A percentile compares a stretch with the other conserved stretches of the same genome.
phyloP scores from a whole-genome alignment of 2,113 vertebrate species.

The Serilophus lunatus region DNA sequence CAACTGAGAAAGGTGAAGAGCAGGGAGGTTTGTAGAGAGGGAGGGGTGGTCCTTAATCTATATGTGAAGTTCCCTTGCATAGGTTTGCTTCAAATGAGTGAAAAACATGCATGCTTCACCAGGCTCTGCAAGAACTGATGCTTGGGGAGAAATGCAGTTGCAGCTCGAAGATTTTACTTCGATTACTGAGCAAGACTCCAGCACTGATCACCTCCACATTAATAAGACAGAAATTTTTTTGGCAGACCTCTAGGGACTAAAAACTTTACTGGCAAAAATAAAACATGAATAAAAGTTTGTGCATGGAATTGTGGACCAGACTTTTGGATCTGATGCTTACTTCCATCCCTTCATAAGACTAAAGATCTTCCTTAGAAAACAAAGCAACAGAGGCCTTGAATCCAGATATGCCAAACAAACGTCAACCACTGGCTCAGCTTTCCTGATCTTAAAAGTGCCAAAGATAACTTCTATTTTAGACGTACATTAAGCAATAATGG shows the following conservation, averaged over 20 bases:
- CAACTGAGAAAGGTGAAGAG: background rate
- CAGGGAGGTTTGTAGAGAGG: background rate
- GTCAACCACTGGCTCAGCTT: background rate
- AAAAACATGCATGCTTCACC: background rate
- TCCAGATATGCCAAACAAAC: background rate
- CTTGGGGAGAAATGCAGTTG: background rate
- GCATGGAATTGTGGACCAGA: background rate
- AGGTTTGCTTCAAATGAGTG: background rate
- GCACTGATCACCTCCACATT: background rate
- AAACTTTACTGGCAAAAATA: background rate
- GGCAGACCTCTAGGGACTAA: background rate
- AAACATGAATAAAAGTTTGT: background rate
- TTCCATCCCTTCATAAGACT: fast-evolving
- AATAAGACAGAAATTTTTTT: too few species aligned
- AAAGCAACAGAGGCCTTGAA: background rate
- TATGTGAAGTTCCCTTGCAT: background rate
- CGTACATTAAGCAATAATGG: background rate
- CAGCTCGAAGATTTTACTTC: background rate
- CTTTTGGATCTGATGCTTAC: background rate
- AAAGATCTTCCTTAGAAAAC: background rate
- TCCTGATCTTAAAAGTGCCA: background rate
- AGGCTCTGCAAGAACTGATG: background rate
- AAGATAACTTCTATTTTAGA: background rate
- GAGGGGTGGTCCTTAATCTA: background rate
- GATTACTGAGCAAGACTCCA: background rate